These are phyloP conservation scores for Coccyzus lansbergi DNA, from an alignment of 2,797 vertebrate genomes.

Conservation along the genomic window DNA sequence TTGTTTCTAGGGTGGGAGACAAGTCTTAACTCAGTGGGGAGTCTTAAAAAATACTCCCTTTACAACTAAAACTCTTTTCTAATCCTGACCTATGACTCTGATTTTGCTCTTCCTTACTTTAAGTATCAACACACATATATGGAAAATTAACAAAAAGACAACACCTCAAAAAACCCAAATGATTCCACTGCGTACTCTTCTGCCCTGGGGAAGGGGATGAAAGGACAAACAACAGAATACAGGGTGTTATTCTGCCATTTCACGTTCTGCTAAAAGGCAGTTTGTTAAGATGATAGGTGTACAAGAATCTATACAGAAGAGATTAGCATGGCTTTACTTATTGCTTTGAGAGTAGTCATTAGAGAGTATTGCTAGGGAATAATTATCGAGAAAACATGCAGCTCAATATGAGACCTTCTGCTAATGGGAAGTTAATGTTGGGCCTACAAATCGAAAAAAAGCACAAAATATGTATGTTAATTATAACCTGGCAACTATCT, in stretches of 20 bases:
- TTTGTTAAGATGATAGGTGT: neutral
- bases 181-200: neutral
- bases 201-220: neutral
- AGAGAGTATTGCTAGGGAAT: constrained; percentile 72
- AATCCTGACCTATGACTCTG: neutral
- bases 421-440: constrained; percentile 9
- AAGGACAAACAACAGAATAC: neutral
- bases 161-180: neutral
- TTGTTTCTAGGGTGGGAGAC: neutral
- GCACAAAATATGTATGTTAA: neutral
- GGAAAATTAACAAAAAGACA: neutral
- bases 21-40: neutral
- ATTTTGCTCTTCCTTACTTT: neutral
- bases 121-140: neutral
- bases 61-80: neutral
- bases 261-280: neutral
- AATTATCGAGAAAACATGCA: constrained; percentile 16
- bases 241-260: neutral
- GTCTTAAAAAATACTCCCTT: neutral
- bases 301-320: neutral
- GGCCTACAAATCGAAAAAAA: neutral
- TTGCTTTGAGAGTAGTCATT: constrained; percentile 66
- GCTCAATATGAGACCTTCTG: neutral
- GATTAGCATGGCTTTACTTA: constrained; percentile 70
- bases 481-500: neutral